These are phyloP conservation scores for Pogonocichla stellata DNA, from an alignment of 2,113 vertebrate genomes.

Conservation along the genomic window DNA sequence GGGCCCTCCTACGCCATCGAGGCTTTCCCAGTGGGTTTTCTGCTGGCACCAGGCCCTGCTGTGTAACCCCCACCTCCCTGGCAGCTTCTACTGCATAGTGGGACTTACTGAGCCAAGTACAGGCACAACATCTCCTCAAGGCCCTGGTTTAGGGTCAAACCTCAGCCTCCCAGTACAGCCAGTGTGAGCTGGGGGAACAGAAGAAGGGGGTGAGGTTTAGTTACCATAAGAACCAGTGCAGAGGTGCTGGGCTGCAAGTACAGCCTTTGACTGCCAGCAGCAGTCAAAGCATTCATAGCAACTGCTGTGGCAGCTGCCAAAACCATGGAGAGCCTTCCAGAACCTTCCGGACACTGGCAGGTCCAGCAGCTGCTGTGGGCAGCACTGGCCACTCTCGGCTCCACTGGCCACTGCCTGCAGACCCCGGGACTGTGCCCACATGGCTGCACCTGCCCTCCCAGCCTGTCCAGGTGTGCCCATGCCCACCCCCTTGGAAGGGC, in stretches of 20 bases:
- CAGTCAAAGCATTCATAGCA: neutral
- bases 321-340: accelerated
- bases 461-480: neutral
- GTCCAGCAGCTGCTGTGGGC: neutral
- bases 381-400: accelerated
- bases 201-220: neutral
- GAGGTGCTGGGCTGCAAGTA: accelerated
- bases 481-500: accelerated
- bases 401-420: neutral
- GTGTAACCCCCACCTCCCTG: too few species aligned
- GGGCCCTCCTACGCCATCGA: too few species aligned
- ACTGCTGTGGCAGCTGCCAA: neutral
- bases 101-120: accelerated
- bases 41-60: neutral
- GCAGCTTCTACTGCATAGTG: accelerated
- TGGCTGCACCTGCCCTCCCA: neutral
- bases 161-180: accelerated
- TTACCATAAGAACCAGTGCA: neutral
- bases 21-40: neutral
- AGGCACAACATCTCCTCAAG: neutral
- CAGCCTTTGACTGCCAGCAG: neutral
- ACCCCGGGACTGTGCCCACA: too few species aligned
- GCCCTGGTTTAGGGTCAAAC: neutral
- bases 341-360: neutral
- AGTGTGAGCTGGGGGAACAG: too few species aligned